Evolutionary conservation across 2,797 vertebrate species (phyloP).

Genomic region (Stomatorhinus walkeri): DNA sequence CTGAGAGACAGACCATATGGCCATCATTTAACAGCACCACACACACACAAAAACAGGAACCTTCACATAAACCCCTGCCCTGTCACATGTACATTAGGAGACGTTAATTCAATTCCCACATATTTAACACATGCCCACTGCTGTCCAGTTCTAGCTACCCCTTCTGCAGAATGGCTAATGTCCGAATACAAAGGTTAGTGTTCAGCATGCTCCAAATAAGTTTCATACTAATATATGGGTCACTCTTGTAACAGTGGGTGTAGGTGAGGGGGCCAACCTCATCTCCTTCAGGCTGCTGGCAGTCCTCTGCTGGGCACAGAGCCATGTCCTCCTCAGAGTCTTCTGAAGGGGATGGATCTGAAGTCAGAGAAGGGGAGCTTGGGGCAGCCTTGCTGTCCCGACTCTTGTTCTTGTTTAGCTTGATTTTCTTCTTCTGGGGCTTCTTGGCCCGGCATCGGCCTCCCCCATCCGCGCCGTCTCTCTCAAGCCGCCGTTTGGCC

Average conservation of each 20-base stretch:
- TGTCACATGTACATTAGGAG: not conserved
- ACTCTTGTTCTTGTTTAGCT: conserved; percentile 61
- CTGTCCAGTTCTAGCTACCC: not conserved
- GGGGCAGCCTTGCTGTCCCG: conserved; percentile 62
- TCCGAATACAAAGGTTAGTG: not conserved
- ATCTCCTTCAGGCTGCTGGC: conserved; percentile 90
- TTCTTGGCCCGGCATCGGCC: conserved; percentile 64
- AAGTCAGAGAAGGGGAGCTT: conserved; percentile 56
- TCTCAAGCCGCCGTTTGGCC: conserved; percentile 79
- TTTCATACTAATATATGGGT: not conserved
- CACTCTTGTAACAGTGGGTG: not conserved
- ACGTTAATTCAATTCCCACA: not conserved
- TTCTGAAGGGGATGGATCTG: conserved; percentile 74
- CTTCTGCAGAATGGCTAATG: not conserved
- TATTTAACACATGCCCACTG: not conserved
- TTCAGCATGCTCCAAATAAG: not conserved
- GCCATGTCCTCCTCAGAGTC: conserved; percentile 92
- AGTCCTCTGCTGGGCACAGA: conserved; percentile 85
- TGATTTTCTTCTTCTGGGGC: conserved; percentile 79
- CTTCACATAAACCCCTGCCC: not conserved
- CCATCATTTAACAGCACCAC: not conserved
- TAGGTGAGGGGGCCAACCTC: conserved; percentile 67
- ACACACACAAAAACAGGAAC: not conserved
- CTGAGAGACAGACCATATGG: conserved; percentile 47
- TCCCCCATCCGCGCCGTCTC: conserved; percentile 57